These are phyloP conservation scores for Lagorchestes hirsutus DNA, from an alignment of 2,797 vertebrate genomes.

Conservation along the genomic window DNA sequence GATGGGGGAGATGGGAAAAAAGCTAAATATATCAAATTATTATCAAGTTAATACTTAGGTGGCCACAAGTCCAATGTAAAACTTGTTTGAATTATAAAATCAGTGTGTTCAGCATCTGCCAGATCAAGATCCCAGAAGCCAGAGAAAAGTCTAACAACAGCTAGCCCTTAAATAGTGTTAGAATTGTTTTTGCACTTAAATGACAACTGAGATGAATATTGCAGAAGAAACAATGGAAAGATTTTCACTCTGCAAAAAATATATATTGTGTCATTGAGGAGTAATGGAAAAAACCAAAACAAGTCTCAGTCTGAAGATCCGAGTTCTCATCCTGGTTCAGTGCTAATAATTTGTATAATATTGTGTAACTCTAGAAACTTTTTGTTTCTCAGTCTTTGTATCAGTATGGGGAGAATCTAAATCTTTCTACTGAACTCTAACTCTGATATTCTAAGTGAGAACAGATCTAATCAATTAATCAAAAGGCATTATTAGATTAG, in stretches of 20 bases:
- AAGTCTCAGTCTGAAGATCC: background rate
- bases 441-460: background rate
- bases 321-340: background rate
- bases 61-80: background rate
- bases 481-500: background rate
- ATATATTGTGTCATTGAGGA: background rate
- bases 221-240: background rate
- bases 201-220: background rate
- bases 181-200: slow-evolving; percentile 39
- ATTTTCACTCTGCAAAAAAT: background rate
- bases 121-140: background rate
- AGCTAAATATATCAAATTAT: slow-evolving; percentile 30
- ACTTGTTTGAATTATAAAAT: slow-evolving; percentile 27
- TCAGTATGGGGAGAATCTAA: background rate
- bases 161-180: background rate
- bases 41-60: background rate
- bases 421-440: background rate
- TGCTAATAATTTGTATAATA: background rate
- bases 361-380: background rate
- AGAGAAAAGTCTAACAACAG: slow-evolving; percentile 16
- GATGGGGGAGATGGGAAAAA: background rate
- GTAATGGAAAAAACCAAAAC: background rate
- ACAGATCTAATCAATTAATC: background rate
- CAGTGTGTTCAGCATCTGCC: slow-evolving; percentile 19
- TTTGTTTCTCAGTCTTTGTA: background rate